Evolutionary conservation across 2,888 invertebrate species (phyloP).

Genomic region (Netelia inedita): DNA sequence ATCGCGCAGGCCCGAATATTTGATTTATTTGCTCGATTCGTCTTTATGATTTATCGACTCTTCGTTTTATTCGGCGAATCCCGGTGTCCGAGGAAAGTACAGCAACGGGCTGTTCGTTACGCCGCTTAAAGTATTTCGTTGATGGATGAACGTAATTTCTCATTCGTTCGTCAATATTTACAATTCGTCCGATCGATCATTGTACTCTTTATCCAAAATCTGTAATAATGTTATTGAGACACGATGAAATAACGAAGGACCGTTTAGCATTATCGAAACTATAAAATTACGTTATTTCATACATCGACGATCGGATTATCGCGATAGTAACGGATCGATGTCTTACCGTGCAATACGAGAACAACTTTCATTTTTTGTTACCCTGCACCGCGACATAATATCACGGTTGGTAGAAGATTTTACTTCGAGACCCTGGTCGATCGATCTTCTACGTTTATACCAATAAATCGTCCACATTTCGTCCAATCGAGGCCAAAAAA

Average conservation of each 20-base stretch:
- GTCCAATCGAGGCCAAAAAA: too few species aligned
- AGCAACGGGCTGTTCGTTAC: neutral
- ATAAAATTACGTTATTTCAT: constrained; percentile 16
- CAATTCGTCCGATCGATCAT: neutral
- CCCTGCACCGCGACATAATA: neutral
- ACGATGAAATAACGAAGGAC: neutral
- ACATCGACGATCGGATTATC: constrained; percentile 4
- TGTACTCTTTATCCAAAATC: too few species aligned
- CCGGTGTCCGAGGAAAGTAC: neutral
- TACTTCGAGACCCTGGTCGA: neutral
- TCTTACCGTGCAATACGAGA: constrained; percentile 4
- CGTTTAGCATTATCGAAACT: neutral
- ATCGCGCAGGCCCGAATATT: neutral
- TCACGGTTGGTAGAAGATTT: neutral
- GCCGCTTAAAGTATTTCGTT: too few species aligned
- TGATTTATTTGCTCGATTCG: neutral
- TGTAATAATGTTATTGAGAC: neutral
- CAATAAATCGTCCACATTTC: too few species aligned
- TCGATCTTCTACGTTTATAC: neutral
- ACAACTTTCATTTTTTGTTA: constrained; percentile 48
- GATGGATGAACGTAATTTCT: neutral
- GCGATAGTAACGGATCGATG: neutral
- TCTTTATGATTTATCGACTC: neutral
- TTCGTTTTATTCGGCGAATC: neutral
- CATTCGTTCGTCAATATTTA: neutral